Evolutionary conservation across 64 coral and sea anemone genomes (phyloP).

Genomic region (Montipora efflorescens): DNA sequence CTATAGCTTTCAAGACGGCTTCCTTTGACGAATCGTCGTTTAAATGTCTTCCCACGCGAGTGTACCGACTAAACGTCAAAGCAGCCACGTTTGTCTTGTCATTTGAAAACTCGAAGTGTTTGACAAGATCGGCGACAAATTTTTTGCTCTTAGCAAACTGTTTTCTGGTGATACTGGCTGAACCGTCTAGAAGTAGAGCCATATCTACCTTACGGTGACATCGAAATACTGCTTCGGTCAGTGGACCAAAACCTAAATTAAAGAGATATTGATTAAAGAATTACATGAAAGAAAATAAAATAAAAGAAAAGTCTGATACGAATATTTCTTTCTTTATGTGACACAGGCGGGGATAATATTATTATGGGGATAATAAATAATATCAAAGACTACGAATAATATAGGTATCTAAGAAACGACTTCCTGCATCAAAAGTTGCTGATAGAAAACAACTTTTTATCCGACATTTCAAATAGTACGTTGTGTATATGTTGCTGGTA

Average conservation of each 20-base stretch:
- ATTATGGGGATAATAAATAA: no score
- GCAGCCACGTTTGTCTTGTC: conserved; percentile 13
- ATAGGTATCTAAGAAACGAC: no score
- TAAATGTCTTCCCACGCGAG: conserved; percentile 1
- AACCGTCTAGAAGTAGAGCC: conserved; percentile 46
- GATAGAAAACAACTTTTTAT: no score
- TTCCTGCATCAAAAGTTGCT: no score
- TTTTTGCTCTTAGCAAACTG: conserved; percentile 25
- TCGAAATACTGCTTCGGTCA: background rate
- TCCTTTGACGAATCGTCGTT: conserved; percentile 17
- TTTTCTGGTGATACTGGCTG: conserved; percentile 46
- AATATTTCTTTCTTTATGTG: no score
- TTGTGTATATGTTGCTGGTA: no score
- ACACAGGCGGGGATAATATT: no score
- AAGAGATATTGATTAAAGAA: background rate
- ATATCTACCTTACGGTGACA: conserved; percentile 62
- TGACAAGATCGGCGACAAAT: conserved; percentile 52
- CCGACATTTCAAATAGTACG: no score
- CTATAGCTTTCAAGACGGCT: conserved; percentile 34
- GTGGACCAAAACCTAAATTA: background rate
- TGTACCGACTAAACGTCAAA: conserved; percentile 31
- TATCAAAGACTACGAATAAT: no score
- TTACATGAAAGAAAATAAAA: no score
- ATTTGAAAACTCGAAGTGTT: conserved; percentile 25
- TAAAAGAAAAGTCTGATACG: no score